Evolutionary conservation across 2,888 invertebrate species (phyloP), one percentile per base, ranked within the genome.

Genomic region (Heliconius charithonia): DNA sequence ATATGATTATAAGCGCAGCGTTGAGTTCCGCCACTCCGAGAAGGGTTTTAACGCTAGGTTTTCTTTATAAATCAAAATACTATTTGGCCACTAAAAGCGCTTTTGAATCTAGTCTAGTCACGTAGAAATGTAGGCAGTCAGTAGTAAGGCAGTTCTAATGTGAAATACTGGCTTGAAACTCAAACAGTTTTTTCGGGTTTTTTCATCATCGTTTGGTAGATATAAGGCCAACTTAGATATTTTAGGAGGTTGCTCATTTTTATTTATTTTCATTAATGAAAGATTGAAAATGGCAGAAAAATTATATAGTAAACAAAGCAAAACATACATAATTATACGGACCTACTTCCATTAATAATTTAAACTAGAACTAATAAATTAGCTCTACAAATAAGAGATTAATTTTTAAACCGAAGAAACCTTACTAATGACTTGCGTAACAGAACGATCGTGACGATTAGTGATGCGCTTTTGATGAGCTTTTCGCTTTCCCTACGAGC

Each of bases 401-500:
- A 41, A 41, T 41, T n/a, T 62, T 62, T 41, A 63, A 74, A 12
- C 41, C 22, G 13, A 45, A 63, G 63, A 63, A 74, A 37, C 63
- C 62, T 45, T 74, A 74, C 41, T 45, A 63, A 72, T 27, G 32
- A 51, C 56, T 77, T 77, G 73, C 37, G 72, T 32, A 77, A 77
- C 12, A 22, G 56, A 73, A 77, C 32, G 63, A 74, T 63, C 63
- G 41, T 63, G 63, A 63, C 62, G 63, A 63, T 63, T 63, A 41
- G 12, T 74, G 45, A 74, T 74, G 45, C 74, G 62, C 27, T 62
- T 74, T 74, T 74, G 62, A 74, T 45, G 74, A 74, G 74, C 74
- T 74, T 74, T 73, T 41, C 74, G 74, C 74, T 74, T 74, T 74
- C 74, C 62, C 63, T 62, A 6, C 37, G 32, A 73, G 63, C 25